Conservation (phyloP, 2,113 vertebrate species). For the Misgurnus mizolepis region DNA sequence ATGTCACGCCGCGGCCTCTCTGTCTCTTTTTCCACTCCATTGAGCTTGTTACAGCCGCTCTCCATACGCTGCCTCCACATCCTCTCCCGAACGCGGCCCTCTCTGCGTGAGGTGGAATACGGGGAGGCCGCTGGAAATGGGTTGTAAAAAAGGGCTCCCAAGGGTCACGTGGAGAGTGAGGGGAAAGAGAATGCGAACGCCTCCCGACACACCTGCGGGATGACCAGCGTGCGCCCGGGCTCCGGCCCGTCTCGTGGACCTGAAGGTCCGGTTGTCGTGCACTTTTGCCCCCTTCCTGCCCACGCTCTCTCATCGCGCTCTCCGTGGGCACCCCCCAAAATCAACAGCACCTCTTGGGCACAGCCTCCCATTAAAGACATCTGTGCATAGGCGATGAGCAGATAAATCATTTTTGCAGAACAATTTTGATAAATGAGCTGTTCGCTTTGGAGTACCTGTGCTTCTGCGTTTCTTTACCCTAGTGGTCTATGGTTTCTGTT, state of each 20-base stretch:
- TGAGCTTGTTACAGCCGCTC: constrained; percentile 59
- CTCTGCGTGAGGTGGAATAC: constrained; percentile 43
- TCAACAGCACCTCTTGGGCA: constrained; percentile 67
- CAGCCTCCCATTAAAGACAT: constrained; percentile 63
- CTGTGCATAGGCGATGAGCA: constrained; percentile 68
- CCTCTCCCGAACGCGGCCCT: constrained; percentile 32
- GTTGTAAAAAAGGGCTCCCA: constrained; percentile 58
- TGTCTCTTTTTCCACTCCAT: constrained; percentile 61
- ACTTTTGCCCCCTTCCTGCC: constrained; percentile 13
- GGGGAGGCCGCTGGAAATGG: constrained; percentile 56
- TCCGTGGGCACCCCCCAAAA: constrained; percentile 39
- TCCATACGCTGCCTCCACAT: constrained; percentile 39
- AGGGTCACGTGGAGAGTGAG: constrained; percentile 43
- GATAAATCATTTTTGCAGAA: constrained; percentile 73
- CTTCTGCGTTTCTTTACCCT: constrained; percentile 54
- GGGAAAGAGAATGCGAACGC: constrained; percentile 18
- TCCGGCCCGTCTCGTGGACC: background rate
- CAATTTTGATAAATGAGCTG: constrained; percentile 73
- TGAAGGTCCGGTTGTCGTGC: constrained; percentile 27
- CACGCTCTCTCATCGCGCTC: constrained; percentile 29
- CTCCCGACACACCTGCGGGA: constrained; percentile 34
- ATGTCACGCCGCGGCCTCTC: constrained; percentile 48
- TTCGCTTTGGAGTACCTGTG: constrained; percentile 43
- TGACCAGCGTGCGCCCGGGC: background rate
- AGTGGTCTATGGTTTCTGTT: constrained; percentile 46